A percentile compares a stretch with the other conserved stretches of the same genome.
Conservation (phyloP, 2,113 vertebrate species). For the Hemiprocne comata region DNA sequence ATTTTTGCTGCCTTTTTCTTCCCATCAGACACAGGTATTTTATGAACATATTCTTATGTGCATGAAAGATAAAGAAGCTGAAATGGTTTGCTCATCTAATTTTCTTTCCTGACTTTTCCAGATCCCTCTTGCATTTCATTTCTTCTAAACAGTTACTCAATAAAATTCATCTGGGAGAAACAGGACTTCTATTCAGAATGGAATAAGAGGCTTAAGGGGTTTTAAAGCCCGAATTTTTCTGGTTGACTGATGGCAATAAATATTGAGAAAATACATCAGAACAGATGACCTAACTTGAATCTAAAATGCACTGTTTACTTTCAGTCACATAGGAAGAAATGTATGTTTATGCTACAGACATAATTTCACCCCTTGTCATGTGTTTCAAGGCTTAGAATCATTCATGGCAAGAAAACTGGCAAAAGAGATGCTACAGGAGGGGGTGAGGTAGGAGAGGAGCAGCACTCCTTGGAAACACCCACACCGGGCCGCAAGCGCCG, state of each 20-base stretch:
- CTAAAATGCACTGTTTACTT: background rate
- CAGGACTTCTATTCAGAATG: background rate
- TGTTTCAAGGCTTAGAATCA: slow-evolving; percentile 85
- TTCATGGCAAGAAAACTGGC: slow-evolving; percentile 89
- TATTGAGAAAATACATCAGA: background rate
- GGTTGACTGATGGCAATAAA: background rate
- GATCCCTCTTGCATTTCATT: background rate
- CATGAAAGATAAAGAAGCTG: background rate
- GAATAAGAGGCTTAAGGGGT: background rate
- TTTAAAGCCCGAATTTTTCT: background rate
- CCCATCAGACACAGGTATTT: background rate
- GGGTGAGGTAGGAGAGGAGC: slow-evolving; percentile 79
- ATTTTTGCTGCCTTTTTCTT: background rate
- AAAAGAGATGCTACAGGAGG: slow-evolving; percentile 78
- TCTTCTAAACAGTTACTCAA: background rate
- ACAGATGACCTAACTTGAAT: background rate
- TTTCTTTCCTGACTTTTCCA: background rate
- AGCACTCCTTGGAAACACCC: slow-evolving; percentile 74
- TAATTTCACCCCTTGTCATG: background rate
- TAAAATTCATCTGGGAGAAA: background rate
- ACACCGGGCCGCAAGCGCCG: slow-evolving; percentile 83
- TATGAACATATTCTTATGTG: background rate
- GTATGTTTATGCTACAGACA: background rate
- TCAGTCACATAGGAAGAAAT: background rate
- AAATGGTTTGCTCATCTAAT: background rate